Percentiles rank a stretch among this genome's conserved stretches.
Evolutionary conservation across 2,113 vertebrate genomes (phyloP).

Genomic region (Callorhinus ursinus): DNA sequence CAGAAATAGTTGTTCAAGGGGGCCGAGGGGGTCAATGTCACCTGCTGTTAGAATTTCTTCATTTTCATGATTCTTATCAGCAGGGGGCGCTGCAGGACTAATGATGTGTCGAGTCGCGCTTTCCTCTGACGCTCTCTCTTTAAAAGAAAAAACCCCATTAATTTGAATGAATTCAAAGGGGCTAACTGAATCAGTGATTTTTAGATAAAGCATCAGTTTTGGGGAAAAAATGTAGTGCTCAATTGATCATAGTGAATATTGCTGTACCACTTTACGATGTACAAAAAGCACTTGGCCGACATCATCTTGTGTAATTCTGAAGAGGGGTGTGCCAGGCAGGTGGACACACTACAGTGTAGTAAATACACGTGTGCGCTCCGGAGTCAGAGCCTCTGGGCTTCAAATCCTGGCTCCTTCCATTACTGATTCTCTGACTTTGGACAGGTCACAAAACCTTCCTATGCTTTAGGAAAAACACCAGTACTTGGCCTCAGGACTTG

Average conservation of each 20-base stretch:
- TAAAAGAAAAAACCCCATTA: not conserved
- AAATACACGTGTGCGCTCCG: not conserved
- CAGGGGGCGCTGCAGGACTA: slow-evolving; percentile 78
- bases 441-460: not conserved
- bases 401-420: not conserved
- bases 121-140: not conserved
- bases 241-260: not conserved
- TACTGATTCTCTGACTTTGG: not conserved
- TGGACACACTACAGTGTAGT: fast-evolving
- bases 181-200: not conserved
- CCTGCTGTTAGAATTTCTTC: not conserved
- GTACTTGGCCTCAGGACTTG: not conserved
- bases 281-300: not conserved
- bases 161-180: slow-evolving; percentile 33
- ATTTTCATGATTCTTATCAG: slow-evolving; percentile 47
- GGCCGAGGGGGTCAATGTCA: fast-evolving
- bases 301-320: not conserved
- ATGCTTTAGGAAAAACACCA: not conserved
- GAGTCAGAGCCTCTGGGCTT: not conserved
- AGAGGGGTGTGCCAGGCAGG: fast-evolving
- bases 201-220: not conserved
- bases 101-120: not conserved
- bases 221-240: not conserved
- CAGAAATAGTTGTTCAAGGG: not conserved
- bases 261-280: not conserved